Evolutionary conservation across 2,797 vertebrate species (phyloP), one percentile per base, ranked within the genome.

Genomic region (Rousettus madagascariensis): DNA sequence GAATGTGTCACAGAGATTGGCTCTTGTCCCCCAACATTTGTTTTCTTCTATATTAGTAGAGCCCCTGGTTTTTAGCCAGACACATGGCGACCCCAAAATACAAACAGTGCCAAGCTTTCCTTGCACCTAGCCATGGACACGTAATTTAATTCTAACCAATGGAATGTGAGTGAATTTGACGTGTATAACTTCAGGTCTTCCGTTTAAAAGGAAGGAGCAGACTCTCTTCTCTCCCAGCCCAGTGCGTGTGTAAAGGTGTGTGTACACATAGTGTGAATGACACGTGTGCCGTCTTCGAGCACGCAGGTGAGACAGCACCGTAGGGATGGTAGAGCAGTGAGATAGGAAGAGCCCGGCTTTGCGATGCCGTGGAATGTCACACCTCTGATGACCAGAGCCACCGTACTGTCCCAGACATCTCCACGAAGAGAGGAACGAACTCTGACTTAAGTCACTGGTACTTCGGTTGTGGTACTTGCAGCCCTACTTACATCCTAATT

Each of bases 281-380:
- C 20, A 30, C 49, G n/a, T 24, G 28, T 6, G 16, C 55, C 28
- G 1, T 57, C 13, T 16, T 5, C 41, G 61, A 49, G 49, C 49
- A 3, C 0, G 9, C 11, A 6, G 6, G n/a, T 33, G 55, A 69
- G 38, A 33, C n/a, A 2, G 3, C 7, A 6, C 4, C 22, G 0
- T 26, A 8, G 22, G 15, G 10, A 13, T 28, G n/a, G 20, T 1
- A 24, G n/a, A 61, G 13, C 53, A 30, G 6, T 13, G 41, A 55
- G 43, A 19, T 10, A 51, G 17, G 71, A 71, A 15, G 15, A 65
- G 36, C 2, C 30, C 5, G 41, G 72, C 24, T 43, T 65, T 77
- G 38, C 19, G 20, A 72, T 24, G 15, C 38, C 22, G 9, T 16
- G 26, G 5, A n/a, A 46, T 53, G 16, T 41, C 24, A 3, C 3